Evolutionary conservation across 2,113 vertebrate species (phyloP), one percentile per base, ranked within the genome.

Genomic region (Tychaedon coryphoeus): DNA sequence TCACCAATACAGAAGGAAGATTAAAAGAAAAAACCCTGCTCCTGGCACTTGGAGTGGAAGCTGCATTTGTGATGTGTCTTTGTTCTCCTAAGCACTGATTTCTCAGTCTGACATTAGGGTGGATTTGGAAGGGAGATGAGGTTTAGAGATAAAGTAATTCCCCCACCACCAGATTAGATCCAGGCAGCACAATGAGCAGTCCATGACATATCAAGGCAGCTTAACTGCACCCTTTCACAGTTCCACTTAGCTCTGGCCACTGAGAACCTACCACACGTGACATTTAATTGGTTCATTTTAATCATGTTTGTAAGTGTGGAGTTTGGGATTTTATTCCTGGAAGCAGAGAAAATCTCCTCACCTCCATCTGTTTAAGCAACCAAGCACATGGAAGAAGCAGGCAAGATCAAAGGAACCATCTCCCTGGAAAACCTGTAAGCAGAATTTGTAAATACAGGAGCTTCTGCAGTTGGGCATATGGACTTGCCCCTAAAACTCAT

Each of bases 121-220:
- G 5, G 65, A 81, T 93, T 82, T 93, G 73, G 77, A 94, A 93
- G 80, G 48, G 40, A 92, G 90, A 89, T 60, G 84, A 88, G 54
- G 16, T 78, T 91, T 86, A 42, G 61, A 81, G 80, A 85, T 29
- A 85, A 74, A 31, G 31, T 24, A 64, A 79, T 83, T 62, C 19
- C 33, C 23, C 23, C 23, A 16, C 28, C 77, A 51, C 15, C 40
- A 28, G 51, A 34, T 47, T 11, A 58, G 54, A 77, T 10, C 12
- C 65, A 78, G 61, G 8, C 5, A 4, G 57, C 29, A 58, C 19
- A 62, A 62, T 0, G 7, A 83, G 69, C 69, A 84, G 47, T 10
- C n/a, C 45, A 12, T 3, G 11, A 33, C 51, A 26, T 23, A 70
- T 4, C 26, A 26, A 4, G 10, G 51, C 69, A 86, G 20, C 8